Conservation (phyloP, 2,113 vertebrate species). For the Origma solitaria region DNA sequence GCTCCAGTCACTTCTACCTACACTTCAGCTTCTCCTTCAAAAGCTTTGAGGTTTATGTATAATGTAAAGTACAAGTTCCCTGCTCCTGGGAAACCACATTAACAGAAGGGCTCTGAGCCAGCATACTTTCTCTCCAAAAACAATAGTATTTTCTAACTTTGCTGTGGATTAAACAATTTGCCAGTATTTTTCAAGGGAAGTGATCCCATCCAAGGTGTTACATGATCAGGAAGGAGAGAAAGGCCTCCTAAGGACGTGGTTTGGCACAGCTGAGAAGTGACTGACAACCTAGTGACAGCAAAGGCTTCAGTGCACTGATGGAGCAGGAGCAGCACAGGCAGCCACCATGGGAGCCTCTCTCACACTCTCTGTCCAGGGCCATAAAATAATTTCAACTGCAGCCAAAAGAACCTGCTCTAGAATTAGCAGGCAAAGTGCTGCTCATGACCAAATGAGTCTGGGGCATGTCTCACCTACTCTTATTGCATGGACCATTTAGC, state of each 20-base stretch:
- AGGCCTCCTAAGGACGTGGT: not conserved
- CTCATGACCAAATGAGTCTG: not conserved
- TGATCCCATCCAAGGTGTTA: not conserved
- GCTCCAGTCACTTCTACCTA: constrained; percentile 9
- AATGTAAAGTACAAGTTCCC: not conserved
- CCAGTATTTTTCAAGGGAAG: not conserved
- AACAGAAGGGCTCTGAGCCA: not conserved
- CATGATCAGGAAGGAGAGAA: not conserved
- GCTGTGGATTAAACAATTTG: not conserved
- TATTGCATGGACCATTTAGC: not conserved
- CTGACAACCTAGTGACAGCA: not conserved
- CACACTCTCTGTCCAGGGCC: not conserved
- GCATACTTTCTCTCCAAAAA: not conserved
- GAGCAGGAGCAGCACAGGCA: not conserved
- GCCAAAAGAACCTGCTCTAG: not conserved
- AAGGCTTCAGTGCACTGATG: not conserved
- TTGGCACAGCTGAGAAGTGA: not conserved
- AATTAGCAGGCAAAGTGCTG: not conserved
- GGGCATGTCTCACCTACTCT: not conserved
- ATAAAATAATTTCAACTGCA: not conserved
- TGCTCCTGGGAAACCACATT: not conserved
- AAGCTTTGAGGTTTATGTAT: not conserved
- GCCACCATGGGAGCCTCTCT: not conserved
- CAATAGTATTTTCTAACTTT: not conserved
- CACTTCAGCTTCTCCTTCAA: not conserved